Evolutionary conservation across 64 coral and sea anemone genomes (phyloP).

Genomic region (Pocillopora verrucosa): DNA sequence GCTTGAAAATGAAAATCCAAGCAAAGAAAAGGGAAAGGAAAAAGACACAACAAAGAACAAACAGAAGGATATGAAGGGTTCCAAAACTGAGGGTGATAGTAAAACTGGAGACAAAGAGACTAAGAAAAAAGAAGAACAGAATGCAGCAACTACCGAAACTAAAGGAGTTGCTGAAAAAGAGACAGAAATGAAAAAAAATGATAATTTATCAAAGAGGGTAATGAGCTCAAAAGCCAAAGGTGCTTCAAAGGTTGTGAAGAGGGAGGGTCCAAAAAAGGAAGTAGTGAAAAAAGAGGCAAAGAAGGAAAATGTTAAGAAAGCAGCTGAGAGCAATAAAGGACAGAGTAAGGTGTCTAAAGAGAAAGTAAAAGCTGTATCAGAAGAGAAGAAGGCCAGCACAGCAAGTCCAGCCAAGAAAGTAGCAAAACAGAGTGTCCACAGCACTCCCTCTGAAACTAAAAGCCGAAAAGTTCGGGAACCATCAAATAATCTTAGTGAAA

Average conservation of each 20-base stretch:
- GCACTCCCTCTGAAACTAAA: neutral
- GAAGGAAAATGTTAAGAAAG: neutral
- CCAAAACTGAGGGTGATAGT: neutral
- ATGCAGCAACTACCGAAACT: constrained; percentile 1
- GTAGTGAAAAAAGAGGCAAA: constrained; percentile 29
- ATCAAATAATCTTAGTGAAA: neutral
- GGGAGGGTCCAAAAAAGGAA: neutral
- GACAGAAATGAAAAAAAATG: constrained; percentile 32
- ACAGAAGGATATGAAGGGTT: constrained; percentile 5
- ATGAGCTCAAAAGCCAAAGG: constrained; percentile 21
- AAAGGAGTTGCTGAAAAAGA: constrained; percentile 39
- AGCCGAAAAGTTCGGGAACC: neutral
- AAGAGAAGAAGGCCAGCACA: constrained; percentile 16
- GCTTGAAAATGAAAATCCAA: constrained; percentile 33
- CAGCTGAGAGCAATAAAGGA: constrained; percentile 34
- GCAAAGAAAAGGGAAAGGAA: constrained; percentile 60
- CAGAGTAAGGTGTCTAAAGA: constrained; percentile 27
- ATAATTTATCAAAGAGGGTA: constrained; percentile 25
- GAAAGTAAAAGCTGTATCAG: neutral
- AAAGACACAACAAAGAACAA: constrained; percentile 43
- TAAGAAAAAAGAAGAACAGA: constrained; percentile 29
- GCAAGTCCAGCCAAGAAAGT: neutral
- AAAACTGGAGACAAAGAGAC: constrained; percentile 33
- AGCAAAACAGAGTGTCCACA: neutral
- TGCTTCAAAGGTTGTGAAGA: neutral